Evolutionary conservation across 1,140 invertebrate genomes (phyloP), one percentile per base, ranked within the genome.

Genomic region (Parasteatoda tepidariorum): DNA sequence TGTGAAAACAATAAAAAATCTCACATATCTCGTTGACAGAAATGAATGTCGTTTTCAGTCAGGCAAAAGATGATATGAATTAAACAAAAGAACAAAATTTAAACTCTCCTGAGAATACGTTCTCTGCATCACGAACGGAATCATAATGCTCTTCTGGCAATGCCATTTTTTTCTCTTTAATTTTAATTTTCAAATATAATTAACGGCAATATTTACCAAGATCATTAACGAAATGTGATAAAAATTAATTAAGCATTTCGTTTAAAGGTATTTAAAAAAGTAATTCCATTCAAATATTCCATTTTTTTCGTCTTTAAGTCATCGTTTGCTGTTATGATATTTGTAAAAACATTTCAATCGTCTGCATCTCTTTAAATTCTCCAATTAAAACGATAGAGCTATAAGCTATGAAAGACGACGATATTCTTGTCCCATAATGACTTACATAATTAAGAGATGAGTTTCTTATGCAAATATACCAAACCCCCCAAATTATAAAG

Each of bases 201-300:
- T 74, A 74, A 55, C 31, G 33, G 30, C 3, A 9, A 31, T 74
- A 74, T 74, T 74, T 74, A 26, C 55, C 31, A n/a, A 74, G 71
- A 59, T 74, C 71, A 74, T 74, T 74, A 74, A 74, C 54, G 31
- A 6, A n/a, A 38, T 74, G 71, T 59, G 71, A 74, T 74, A 74
- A 74, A 74, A 59, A 74, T 74, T 74, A 74, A 74, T 74, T 74
- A 74, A 59, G 71, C 54, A 24, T 61, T 61, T 61, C 30, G n/a
- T 26, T 74, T 33, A 26, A 41, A 71, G 41, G 15, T 28, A 71
- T 57, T 55, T 31, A 18, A 15, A 30, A 71, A 71, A 71, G 18
- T 9, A 5, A 31, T 55, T 55, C 28, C 28, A 18, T 33, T 26
- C 9, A n/a, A n/a, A n/a, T n/a, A n/a, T n/a, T 11, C 13, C 18